Evolutionary conservation across 2,113 vertebrate species (phyloP), one percentile per base, ranked within the genome.

Genomic region (Mola mola): DNA sequence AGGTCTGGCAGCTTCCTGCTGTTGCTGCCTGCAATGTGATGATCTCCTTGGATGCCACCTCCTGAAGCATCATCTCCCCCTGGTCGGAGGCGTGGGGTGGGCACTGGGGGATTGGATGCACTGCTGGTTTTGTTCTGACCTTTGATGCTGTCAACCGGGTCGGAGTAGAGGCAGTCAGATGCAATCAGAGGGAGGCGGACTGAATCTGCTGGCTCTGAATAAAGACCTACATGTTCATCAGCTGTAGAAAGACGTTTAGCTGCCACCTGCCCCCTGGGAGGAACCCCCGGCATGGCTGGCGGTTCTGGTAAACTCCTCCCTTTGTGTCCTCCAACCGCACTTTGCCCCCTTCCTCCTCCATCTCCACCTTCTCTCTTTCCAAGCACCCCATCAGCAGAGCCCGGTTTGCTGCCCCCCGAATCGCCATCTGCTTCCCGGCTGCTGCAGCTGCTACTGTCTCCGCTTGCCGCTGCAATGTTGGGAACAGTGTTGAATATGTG

Each of bases 121-220:
- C 2, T 76, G 46, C 20, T 29, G 5, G 70, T 40, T 16, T 67
- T 79, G 68, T 29, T 79, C 44, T 86, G 75, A 46, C 49, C 36
- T 69, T 87, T 90, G 57, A 93, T 80, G 83, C 89, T 96, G 90
- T 97, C 96, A 56, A 97, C 57, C 0, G 97, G 97, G 75, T 98
- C 96, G 0, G 94, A 95, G 66, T 99, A 99, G 0, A 98, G 86
- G 0, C 90, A 73, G 58, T 98, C 95, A 0, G 41, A 65, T 2
- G 36, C 24, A 2, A 28, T 72, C 41, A 55, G 62, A 22, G 84
- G 77, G 20, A 91, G n/a, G 11, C 93, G 94, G 29, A 99, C 81
- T 0, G 94, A 92, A 59, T 99, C 97, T 48, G 93, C 89, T 1
- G 97, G 97, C 72, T 99, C 97, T 0, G 97, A 94, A 68, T 99